Percentiles rank a stretch among this genome's conserved stretches.
phyloP scores from a whole-genome alignment of 2,888 invertebrate genomes.

The Tenthredo mesomela region DNA sequence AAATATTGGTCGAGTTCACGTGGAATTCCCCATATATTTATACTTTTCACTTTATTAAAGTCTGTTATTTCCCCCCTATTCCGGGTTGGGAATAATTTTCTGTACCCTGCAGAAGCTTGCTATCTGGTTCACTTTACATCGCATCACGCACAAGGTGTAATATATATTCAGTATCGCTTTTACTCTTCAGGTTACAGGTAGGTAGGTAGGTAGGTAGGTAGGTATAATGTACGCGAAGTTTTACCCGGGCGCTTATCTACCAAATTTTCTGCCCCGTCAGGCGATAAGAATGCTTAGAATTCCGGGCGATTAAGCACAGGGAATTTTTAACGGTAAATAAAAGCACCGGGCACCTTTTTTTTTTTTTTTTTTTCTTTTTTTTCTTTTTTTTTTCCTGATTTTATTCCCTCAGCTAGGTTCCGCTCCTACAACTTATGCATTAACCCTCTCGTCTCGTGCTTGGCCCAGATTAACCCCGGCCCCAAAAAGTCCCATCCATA shows the following conservation, averaged over 20 bases:
- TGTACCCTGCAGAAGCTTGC: not conserved
- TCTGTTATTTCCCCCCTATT: not conserved
- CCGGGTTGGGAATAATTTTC: not conserved
- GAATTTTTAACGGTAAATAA: constrained; percentile 41
- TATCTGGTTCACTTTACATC: constrained; percentile 2
- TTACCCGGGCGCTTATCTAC: constrained; percentile 9
- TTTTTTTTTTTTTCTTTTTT: too few species aligned
- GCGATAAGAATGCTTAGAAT: constrained; percentile 40
- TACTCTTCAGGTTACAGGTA: not conserved
- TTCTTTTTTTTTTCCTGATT: not conserved
- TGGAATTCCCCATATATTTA: too few species aligned
- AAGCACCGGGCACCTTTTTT: not conserved
- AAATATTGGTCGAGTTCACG: too few species aligned
- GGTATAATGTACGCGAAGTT: constrained; percentile 7
- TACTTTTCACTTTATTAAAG: constrained; percentile 13
- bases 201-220: not conserved
- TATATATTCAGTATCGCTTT: constrained; percentile 16
- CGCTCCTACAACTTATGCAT: not conserved
- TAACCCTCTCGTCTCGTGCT: not conserved
- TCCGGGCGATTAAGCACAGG: constrained; percentile 29
- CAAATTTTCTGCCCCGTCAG: constrained; percentile 28
- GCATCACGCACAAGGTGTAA: constrained; percentile 7
- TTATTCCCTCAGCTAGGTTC: not conserved
- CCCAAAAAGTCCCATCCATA: constrained; percentile 34
- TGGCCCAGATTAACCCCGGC: constrained; percentile 31